Evolutionary conservation across 2,797 vertebrate genomes (phyloP).

Genomic region (Lateolabrax maculatus): DNA sequence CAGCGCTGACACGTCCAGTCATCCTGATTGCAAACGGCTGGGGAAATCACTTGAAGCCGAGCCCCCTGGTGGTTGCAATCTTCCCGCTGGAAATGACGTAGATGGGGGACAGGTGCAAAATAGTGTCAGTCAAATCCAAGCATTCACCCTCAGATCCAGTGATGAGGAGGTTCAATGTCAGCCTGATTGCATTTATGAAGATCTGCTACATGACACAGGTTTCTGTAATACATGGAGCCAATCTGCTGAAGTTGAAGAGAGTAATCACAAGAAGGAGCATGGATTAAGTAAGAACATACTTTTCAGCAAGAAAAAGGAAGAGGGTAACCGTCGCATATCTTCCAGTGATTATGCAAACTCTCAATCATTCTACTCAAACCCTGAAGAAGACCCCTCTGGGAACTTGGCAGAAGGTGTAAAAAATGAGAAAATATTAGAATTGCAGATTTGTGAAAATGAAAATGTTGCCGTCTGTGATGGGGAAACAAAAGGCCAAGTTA

Average conservation of each 20-base stretch:
- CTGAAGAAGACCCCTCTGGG: slow-evolving; percentile 42
- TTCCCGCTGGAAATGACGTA: slow-evolving; percentile 34
- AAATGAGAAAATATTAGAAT: slow-evolving; percentile 50
- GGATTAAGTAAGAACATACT: slow-evolving; percentile 49
- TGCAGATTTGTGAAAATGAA: slow-evolving; percentile 57
- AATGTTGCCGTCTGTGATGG: slow-evolving; percentile 39
- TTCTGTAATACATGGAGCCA: slow-evolving; percentile 42
- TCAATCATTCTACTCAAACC: slow-evolving; percentile 44
- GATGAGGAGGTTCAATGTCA: slow-evolving; percentile 53
- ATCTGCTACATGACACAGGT: slow-evolving; percentile 25
- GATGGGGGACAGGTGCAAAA: slow-evolving; percentile 50
- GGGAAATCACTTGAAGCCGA: slow-evolving; percentile 61
- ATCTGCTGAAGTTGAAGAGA: slow-evolving; percentile 51
- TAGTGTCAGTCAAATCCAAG: slow-evolving; percentile 45
- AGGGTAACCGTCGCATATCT: slow-evolving; percentile 35
- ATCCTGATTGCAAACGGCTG: slow-evolving; percentile 54
- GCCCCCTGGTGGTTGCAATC: slow-evolving; percentile 36
- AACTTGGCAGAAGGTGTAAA: slow-evolving; percentile 33
- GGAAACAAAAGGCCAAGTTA: slow-evolving; percentile 64
- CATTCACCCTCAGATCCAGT: slow-evolving; percentile 23
- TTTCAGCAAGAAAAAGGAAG: slow-evolving; percentile 38
- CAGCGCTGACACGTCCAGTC: slow-evolving; percentile 42
- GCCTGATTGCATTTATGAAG: slow-evolving; percentile 59
- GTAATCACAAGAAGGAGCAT: slow-evolving; percentile 53
- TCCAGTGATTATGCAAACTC: slow-evolving; percentile 46